Conservation (phyloP, 2,888 invertebrate genomes). For the Desoria tigrina region DNA sequence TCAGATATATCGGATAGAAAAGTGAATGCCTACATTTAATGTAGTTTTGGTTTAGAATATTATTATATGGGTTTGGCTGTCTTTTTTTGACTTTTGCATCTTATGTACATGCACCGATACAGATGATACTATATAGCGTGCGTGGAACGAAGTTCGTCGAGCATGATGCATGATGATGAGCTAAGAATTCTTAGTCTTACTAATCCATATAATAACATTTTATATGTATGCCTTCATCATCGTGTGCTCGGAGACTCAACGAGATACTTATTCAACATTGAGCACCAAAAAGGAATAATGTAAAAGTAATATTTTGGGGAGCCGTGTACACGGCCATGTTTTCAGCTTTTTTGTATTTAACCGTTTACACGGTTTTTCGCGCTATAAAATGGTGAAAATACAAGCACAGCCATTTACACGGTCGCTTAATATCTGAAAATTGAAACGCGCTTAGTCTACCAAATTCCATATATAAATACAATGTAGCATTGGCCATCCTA, state of each 20-base stretch:
- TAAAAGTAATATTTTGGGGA: no score
- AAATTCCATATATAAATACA: no score
- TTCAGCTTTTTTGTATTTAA: no score
- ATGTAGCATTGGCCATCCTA: no score
- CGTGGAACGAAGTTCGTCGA: neutral
- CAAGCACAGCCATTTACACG: no score
- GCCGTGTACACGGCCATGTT: no score
- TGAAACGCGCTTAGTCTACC: no score
- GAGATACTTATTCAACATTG: neutral
- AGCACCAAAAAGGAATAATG: no score
- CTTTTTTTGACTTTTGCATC: slow-evolving; percentile 1
- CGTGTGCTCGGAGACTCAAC: slow-evolving; percentile 1
- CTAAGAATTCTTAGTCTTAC: neutral
- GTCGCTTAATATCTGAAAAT: no score
- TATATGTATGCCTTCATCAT: neutral
- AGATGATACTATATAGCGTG: no score
- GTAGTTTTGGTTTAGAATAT: neutral
- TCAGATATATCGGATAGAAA: neutral
- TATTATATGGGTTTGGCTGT: slow-evolving; percentile 9
- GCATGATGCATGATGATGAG: neutral
- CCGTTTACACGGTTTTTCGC: no score
- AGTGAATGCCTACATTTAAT: neutral
- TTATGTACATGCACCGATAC: neutral
- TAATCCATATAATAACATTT: neutral
- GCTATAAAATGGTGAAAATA: no score